Evolutionary conservation across 2,113 vertebrate genomes (phyloP), one percentile per base, ranked within the genome.

Genomic region (Gobiocypris rarus): DNA sequence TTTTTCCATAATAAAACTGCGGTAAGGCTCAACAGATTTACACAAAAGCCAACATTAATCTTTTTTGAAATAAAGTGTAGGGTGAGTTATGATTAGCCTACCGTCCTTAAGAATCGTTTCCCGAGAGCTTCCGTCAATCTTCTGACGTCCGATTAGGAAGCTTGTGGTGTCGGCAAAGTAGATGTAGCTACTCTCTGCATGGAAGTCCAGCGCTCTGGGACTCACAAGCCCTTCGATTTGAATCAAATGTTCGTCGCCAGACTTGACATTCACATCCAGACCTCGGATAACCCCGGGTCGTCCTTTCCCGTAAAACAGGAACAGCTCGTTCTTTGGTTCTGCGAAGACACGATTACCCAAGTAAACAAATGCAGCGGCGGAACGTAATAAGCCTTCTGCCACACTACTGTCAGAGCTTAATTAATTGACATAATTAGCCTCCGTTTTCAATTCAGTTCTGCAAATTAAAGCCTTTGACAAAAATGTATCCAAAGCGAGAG

Each of bases 261-360:
- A 92, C 92, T 95, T 96, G 88, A 92, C 93, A 90, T 96, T 95
- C 89, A 96, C 81, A 83, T 96, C 96, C 94, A 97, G 94, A 65
- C 94, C 95, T 54, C 96, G 92, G 84, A 97, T 95, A 89, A 96
- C 95, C 90, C 96, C 96, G 15, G 96, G 96, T 41, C 95, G 93
- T 75, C 96, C 96, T 91, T 96, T 97, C 41, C 96, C 96, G 89
- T 96, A 97, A 92, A 97, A 96, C 52, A 97, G 95, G 90, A 97
- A 97, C 87, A 96, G 89, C 88, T 96, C 96, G 86, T 95, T 96
- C 93, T 96, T 96, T 9, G 94, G 94, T 92, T 95, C 96, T 97
- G 93, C 83, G 90, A 88, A 92, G 92, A 87, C 89, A 90, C 91
- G 91, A 95, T 93, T 92, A 91, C 90, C 90, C 93, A 92, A 94